Base-by-base conservation (phyloP, 2,113 vertebrate genomes). In the Hippocampus comes region DNA sequence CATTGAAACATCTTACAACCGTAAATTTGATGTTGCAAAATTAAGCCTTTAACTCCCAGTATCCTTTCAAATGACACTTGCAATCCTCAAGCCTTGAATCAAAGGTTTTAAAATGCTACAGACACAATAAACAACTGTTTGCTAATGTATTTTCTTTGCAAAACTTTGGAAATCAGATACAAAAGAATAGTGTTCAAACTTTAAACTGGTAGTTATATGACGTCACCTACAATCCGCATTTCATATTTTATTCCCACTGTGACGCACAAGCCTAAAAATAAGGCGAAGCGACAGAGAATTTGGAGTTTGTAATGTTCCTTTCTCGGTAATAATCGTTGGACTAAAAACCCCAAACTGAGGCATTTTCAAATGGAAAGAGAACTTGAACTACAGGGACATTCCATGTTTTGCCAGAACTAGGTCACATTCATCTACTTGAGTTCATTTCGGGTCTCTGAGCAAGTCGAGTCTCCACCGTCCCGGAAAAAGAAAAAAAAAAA, bases 361-460 rank as follows among this genome's bases (percentile, higher is more conserved):
- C 9, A 48, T 74, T 76, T 78, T 59, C 53, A 63, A 59, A 30
- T 68, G 17, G 38, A 84, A 78, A 79, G 59, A 53, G 63, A 75
- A 49, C 65, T 76, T 72, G 71, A 78, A 81, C 72, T 75, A 48
- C 17, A 8, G 68, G 57, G 67, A 65, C 73, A 78, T 78, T 81
- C 23, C 30, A 25, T 77, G 66, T 83, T 82, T 70, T 72, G 21
- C 15, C 42, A 49, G 34, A 87, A 82, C 53, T 85, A 59, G 81
- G 81, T 79, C 83, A 81, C 41, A 67, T 34, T 72, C 76, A 74
- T 78, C 71, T 75, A 38, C 67, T 70, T 53, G 23, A 79, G 77
- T 75, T 74, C 77, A 67, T 70, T 77, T 77, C 27, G 75, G 61
- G 74, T 71, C 21, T 77, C 46, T 69, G 48, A 73, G 64, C 23